Base-by-base conservation (phyloP, 2,113 vertebrate species). In the Cephalopholis sonnerati region DNA sequence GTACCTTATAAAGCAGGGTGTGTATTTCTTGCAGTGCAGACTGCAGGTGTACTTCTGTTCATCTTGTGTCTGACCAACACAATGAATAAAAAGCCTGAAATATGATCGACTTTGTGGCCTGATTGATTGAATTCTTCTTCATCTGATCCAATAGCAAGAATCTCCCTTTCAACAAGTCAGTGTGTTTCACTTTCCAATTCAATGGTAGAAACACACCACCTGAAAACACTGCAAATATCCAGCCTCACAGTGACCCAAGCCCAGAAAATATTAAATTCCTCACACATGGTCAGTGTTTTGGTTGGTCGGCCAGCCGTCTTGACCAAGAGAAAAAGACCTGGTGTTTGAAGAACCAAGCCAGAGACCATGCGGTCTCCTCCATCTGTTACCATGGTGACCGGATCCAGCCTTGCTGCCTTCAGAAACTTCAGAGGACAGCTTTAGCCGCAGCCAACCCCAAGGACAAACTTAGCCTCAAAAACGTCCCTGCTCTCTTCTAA, bases 331-430 rank as follows among this genome's bases (percentile, higher is more conserved):
- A 10, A 58, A 65, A 59, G 71, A 83, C 51, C 68, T 51, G 51
- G 32, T 64, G 57, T 87, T 82, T 84, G 55, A 88, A 77, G 27
- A 86, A 77, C 24, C 54, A 17, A 61, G 70, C 74, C 75, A 39
- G 27, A 69, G 29, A 79, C 53, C 72, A 55, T 74, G 27, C 9
- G 7, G 74, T 61, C 27, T 74, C 54, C 63, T 84, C 70, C 74
- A 62, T 76, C 39, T 82, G 85, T 90, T 88, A 67, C 78, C 79
- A 90, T 88, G 77, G 79, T 58, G 67, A 87, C 79, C 17, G 16
- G n/a, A 83, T 87, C 79, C 70, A 78, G 66, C 81, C 58, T 78
- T 4, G 2, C 66, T 63, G 81, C 69, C 61, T 80, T 77, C 22
- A 61, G n/a, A 88, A 78, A 76, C 67, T 64, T 77, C 29, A 82